Evolutionary conservation across 2,888 invertebrate species (phyloP).

Genomic region (Cenopis cana): DNA sequence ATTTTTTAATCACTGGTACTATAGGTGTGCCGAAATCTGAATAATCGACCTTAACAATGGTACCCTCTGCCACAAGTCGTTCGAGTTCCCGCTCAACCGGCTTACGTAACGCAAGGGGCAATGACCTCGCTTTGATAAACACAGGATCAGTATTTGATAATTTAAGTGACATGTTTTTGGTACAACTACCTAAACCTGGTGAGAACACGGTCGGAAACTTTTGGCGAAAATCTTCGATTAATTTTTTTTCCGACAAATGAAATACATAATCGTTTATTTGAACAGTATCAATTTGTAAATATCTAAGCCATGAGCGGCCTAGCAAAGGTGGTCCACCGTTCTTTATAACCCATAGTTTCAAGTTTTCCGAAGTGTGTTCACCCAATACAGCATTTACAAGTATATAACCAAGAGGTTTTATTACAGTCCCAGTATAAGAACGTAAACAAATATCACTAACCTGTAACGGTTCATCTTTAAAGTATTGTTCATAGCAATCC

Average conservation of each 20-base stretch:
- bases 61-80: slow-evolving; percentile 8
- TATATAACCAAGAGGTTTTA: background rate
- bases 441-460: background rate
- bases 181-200: background rate
- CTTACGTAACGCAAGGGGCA: slow-evolving; percentile 1
- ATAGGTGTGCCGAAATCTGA: background rate
- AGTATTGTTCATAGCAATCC: background rate
- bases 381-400: slow-evolving; percentile 2
- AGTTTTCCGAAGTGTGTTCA: slow-evolving; percentile 8
- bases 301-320: background rate
- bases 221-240: background rate
- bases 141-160: slow-evolving; percentile 3
- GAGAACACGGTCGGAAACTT: background rate
- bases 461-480: background rate
- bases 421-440: background rate
- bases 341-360: background rate
- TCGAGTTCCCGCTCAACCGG: slow-evolving; percentile 6
- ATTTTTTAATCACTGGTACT: background rate
- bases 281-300: background rate
- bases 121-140: slow-evolving; percentile 2
- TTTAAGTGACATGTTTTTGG: background rate
- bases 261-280: background rate
- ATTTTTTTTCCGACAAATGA: background rate
- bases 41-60: background rate
- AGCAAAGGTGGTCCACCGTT: background rate